phyloP scores from a whole-genome alignment of 2,797 vertebrate species.

The Margarornis squamiger region DNA sequence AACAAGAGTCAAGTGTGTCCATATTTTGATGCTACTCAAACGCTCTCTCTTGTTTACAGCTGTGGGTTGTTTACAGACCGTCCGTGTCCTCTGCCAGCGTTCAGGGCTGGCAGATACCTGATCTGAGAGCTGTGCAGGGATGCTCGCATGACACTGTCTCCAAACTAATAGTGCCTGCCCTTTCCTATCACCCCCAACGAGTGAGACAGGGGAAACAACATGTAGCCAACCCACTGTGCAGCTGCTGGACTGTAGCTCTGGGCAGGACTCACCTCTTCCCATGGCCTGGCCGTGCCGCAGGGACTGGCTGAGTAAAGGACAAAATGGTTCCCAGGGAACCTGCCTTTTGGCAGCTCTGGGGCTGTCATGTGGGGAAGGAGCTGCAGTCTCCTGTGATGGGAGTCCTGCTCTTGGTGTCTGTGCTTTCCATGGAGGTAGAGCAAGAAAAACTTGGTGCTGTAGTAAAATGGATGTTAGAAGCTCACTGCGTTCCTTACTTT shows the following conservation, averaged over 20 bases:
- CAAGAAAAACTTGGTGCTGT: not conserved
- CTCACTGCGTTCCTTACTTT: accelerated
- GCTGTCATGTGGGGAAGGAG: not conserved
- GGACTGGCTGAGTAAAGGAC: not conserved
- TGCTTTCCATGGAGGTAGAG: accelerated
- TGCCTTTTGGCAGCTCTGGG: accelerated
- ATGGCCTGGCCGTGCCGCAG: accelerated
- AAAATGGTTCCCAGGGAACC: not conserved
- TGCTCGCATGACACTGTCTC: accelerated
- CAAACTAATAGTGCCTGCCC: not conserved
- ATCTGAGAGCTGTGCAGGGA: not conserved
- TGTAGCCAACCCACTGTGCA: accelerated
- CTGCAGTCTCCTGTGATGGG: not conserved
- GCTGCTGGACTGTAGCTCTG: not conserved
- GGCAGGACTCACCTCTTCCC: not conserved
- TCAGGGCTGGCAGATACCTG: not conserved
- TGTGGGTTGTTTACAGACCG: not conserved
- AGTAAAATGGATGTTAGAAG: not conserved
- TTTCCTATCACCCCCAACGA: not conserved
- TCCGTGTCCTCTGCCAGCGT: not conserved
- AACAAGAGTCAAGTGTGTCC: not conserved
- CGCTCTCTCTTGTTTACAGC: not conserved
- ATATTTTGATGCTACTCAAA: not conserved
- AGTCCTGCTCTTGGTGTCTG: not conserved
- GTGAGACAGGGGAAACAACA: accelerated